phyloP scores from a whole-genome alignment of 2,797 vertebrate genomes.

The Aselliscus stoliczkanus region DNA sequence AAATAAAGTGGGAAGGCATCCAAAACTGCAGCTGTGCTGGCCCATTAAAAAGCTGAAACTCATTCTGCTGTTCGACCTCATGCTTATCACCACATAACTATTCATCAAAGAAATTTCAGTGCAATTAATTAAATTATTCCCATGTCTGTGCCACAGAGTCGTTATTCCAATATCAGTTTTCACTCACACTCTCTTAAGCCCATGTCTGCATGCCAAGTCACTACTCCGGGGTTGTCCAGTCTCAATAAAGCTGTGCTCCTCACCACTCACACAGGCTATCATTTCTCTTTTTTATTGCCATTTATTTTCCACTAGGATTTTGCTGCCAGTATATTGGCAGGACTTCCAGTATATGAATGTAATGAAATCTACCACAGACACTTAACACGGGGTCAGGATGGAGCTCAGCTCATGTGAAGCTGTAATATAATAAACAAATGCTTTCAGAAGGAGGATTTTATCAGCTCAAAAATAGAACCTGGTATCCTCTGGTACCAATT shows the following conservation, averaged over 20 bases:
- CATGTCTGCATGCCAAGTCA: constrained; percentile 90
- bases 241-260: constrained; percentile 92
- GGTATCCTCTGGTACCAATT: constrained; percentile 76
- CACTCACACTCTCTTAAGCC: constrained; percentile 89
- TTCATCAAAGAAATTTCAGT: constrained; percentile 95
- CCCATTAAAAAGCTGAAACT: constrained; percentile 88
- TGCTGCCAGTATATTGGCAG: constrained; percentile 98
- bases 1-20: constrained; percentile 78
- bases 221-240: constrained; percentile 90
- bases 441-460: constrained; percentile 88
- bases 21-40: constrained; percentile 87
- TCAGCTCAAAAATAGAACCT: constrained; percentile 83
- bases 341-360: constrained; percentile 96
- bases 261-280: constrained; percentile 91
- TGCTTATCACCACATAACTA: constrained; percentile 93
- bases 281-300: constrained; percentile 98
- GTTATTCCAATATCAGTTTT: constrained; percentile 93
- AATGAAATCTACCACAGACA: constrained; percentile 99
- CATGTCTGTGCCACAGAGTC: constrained; percentile 88
- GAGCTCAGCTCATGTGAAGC: constrained; percentile 90
- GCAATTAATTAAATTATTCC: constrained; percentile 99
- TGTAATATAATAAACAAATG: constrained; percentile 96
- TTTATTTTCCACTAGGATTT: constrained; percentile 99
- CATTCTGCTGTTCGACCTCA: constrained; percentile 87
- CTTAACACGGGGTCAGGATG: constrained; percentile 96